These are phyloP conservation scores for Melanocharis versteri DNA, from an alignment of 2,113 vertebrate species.

Conservation along the genomic window DNA sequence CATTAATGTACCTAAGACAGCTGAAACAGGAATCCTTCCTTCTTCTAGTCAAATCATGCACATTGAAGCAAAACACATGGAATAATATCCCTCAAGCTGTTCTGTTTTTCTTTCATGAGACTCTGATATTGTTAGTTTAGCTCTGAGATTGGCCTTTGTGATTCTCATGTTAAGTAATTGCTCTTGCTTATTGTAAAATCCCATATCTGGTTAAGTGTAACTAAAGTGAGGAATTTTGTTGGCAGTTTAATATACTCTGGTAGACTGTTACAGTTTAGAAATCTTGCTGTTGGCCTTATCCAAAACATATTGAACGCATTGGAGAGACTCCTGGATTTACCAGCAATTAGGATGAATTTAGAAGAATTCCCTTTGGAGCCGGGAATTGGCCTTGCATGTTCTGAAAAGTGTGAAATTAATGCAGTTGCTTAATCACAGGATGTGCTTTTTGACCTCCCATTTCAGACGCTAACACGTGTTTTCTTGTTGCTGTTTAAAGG, in stretches of 20 bases:
- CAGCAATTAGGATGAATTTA: not conserved
- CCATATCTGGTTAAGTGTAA: not conserved
- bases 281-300: not conserved
- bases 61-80: not conserved
- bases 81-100: not conserved
- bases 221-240: not conserved
- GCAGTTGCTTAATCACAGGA: not conserved
- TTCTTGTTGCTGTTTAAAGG: constrained; percentile 74
- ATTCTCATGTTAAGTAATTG: not conserved
- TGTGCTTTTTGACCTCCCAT: not conserved
- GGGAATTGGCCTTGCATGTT: not conserved
- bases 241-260: not conserved
- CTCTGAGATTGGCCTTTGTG: not conserved
- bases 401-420: not conserved
- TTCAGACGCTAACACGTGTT: constrained; percentile 12
- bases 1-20: not conserved
- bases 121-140: not conserved
- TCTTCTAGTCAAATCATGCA: not conserved
- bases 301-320: not conserved
- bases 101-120: not conserved
- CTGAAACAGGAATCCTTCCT: not conserved
- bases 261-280: not conserved
- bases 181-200: not conserved
- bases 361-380: not conserved
- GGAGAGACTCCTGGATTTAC: not conserved